These are phyloP conservation scores for Champsocephalus esox DNA, from an alignment of 2,797 vertebrate species.

Conservation along the genomic window DNA sequence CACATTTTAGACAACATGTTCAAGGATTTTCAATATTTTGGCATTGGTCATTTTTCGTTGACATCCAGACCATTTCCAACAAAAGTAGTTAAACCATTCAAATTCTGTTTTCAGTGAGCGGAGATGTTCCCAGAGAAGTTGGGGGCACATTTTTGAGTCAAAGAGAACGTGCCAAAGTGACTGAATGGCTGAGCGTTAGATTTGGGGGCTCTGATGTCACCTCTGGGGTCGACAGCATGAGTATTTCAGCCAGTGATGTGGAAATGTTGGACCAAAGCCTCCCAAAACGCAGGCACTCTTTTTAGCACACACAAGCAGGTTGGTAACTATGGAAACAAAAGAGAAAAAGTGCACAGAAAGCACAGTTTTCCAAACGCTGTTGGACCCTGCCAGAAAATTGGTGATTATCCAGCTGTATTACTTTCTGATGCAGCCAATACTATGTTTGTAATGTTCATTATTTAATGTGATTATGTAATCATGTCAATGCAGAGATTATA, in stretches of 20 bases:
- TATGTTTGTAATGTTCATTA: no score
- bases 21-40: no score
- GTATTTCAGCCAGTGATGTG: neutral
- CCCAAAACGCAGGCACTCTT: slow-evolving; percentile 9
- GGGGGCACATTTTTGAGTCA: neutral
- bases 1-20: no score
- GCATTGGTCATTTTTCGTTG: no score
- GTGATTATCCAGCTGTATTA: no score
- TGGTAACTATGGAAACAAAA: neutral
- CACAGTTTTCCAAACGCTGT: no score
- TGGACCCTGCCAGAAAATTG: no score
- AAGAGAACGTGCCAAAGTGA: slow-evolving; percentile 11
- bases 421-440: no score
- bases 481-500: no score
- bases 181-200: slow-evolving; percentile 37
- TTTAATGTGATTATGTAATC: no score
- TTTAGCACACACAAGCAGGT: neutral
- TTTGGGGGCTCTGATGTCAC: neutral
- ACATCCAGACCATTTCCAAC: no score
- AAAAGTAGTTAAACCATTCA: neutral
- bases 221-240: slow-evolving; percentile 41
- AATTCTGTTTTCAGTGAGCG: slow-evolving; percentile 56
- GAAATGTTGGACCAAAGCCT: slow-evolving; percentile 1
- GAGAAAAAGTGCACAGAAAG: neutral
- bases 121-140: slow-evolving; percentile 38